Conservation (phyloP, 2,797 vertebrate genomes). For the Heterohyrax brucei region DNA sequence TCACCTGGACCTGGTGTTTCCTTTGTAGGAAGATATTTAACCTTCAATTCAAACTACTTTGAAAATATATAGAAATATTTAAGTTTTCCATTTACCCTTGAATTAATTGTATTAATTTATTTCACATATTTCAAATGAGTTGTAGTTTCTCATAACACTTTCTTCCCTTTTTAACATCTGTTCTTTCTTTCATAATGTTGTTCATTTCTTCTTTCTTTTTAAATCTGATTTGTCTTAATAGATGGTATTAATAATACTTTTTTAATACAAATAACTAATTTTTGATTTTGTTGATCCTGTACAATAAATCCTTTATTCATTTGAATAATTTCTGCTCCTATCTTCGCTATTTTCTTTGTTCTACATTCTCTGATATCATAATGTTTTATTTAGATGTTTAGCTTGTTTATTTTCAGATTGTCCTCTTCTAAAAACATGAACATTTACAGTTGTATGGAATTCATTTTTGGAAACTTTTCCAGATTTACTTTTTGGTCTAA, state of each 20-base stretch:
- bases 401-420: background rate
- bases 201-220: background rate
- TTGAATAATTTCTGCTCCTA: background rate
- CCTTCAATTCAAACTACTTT: background rate
- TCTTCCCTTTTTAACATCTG: background rate
- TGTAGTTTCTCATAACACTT: background rate
- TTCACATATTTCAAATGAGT: background rate
- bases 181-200: background rate
- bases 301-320: conserved; percentile 22
- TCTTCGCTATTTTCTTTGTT: background rate
- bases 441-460: background rate
- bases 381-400: background rate
- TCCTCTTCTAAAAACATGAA: background rate
- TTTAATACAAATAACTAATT: background rate
- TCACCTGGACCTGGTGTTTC: background rate
- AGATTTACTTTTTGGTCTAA: background rate
- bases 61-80: background rate
- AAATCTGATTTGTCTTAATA: background rate
- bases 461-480: background rate
- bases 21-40: background rate
- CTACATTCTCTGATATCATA: background rate
- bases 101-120: conserved; percentile 8
- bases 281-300: background rate
- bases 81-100: background rate
- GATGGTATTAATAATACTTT: background rate